phyloP scores from a whole-genome alignment of 2,888 invertebrate species.

The Pollenia labialis region DNA sequence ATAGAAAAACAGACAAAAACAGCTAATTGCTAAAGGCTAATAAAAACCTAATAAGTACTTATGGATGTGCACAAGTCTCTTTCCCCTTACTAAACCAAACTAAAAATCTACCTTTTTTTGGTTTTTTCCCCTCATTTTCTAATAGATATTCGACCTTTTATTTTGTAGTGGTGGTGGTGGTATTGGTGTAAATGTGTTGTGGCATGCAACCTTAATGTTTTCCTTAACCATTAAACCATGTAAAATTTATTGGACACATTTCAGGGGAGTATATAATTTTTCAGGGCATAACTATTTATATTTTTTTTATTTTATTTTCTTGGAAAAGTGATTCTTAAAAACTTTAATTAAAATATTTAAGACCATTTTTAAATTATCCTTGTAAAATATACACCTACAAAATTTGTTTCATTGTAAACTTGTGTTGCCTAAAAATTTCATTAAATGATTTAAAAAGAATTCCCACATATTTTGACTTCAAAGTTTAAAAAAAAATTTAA shows the following conservation, averaged over 20 bases:
- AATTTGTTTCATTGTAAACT: neutral
- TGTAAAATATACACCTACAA: constrained; percentile 18
- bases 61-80: constrained; percentile 14
- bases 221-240: constrained; percentile 32
- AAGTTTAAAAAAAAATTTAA: too few species aligned
- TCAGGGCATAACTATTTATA: constrained; percentile 19
- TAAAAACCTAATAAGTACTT: constrained; percentile 53
- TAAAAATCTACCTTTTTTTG: constrained; percentile 34
- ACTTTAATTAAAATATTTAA: constrained; percentile 12
- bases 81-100: constrained; percentile 17
- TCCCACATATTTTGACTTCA: neutral
- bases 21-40: constrained; percentile 68
- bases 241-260: constrained; percentile 63
- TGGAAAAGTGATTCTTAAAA: constrained; percentile 43
- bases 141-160: constrained; percentile 69
- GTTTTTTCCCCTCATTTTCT: constrained; percentile 8
- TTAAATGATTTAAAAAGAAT: neutral
- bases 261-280: constrained; percentile 42
- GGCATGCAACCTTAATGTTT: constrained; percentile 22
- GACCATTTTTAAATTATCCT: neutral
- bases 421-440: constrained; percentile 28
- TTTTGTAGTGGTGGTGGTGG: neutral
- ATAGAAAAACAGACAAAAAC: constrained; percentile 50
- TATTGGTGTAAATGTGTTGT: neutral
- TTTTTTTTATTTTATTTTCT: constrained; percentile 26